Conservation (phyloP, 2,797 vertebrate genomes). For the Betta splendens region DNA sequence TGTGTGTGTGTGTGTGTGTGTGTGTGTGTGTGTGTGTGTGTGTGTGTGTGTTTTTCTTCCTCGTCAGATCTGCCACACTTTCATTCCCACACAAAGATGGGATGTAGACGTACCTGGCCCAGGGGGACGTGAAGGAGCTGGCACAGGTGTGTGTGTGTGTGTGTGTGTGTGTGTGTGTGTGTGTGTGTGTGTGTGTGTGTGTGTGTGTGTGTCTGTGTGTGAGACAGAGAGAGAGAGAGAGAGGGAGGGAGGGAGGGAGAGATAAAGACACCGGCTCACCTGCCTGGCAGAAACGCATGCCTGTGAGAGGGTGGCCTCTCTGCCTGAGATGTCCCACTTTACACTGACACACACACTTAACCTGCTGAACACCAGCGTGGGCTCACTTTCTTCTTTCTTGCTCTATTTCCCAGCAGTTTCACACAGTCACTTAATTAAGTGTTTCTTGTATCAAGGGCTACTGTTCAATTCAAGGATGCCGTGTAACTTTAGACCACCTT, state of each 20-base stretch:
- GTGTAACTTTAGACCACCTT: not conserved
- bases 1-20: constrained; percentile 28
- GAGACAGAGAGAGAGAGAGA: too few relatives aligned
- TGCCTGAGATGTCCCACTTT: constrained; percentile 73
- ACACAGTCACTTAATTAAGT: not conserved
- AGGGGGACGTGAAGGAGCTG: constrained; percentile 73
- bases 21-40: constrained; percentile 41
- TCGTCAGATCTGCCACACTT: constrained; percentile 73
- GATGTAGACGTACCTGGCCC: constrained; percentile 75
- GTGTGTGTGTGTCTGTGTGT: constrained; percentile 37
- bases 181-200: too few relatives aligned
- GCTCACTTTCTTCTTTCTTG: constrained; percentile 11
- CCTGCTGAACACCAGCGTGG: constrained; percentile 32
- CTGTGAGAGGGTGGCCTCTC: constrained; percentile 53
- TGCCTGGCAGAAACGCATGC: constrained; percentile 68
- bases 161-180: too few relatives aligned
- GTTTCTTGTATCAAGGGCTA: too few relatives aligned
- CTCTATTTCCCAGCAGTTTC: not conserved
- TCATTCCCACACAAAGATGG: constrained; percentile 75
- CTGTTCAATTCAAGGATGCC: too few relatives aligned
- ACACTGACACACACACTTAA: constrained; percentile 55
- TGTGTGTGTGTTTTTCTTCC: constrained; percentile 65
- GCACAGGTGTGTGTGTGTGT: constrained; percentile 53
- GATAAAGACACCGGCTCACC: constrained; percentile 68
- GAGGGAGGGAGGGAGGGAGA: constrained; percentile 30